Conservation (phyloP, 2,888 invertebrate species). For the Brachynemurus nebulosus region DNA sequence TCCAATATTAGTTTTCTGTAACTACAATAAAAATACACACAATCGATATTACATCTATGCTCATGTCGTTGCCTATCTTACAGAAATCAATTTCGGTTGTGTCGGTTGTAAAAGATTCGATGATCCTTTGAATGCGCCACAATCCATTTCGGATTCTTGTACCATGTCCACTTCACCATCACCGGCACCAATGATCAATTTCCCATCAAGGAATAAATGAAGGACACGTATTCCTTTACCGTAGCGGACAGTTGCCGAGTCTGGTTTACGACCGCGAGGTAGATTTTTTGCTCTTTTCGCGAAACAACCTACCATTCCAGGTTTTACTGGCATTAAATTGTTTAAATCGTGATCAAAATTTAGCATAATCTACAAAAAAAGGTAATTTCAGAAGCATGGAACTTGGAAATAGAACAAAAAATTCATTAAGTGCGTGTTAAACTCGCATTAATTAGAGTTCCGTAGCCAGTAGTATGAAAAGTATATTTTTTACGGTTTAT, state of each 20-base stretch:
- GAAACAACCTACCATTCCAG: slow-evolving; percentile 48
- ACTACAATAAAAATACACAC: slow-evolving; percentile 31
- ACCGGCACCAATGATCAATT: slow-evolving; percentile 67
- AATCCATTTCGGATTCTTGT: too few relatives aligned
- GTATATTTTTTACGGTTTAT: too few relatives aligned
- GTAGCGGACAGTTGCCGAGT: slow-evolving; percentile 11
- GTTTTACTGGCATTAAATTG: slow-evolving; percentile 35
- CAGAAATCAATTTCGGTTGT: too few relatives aligned
- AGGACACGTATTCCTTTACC: slow-evolving; percentile 48
- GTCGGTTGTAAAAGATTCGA: too few relatives aligned
- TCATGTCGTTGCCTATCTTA: too few relatives aligned
- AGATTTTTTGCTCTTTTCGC: slow-evolving; percentile 43
- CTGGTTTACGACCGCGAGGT: slow-evolving; percentile 20
- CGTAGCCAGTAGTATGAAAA: too few relatives aligned
- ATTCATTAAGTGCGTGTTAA: too few relatives aligned
- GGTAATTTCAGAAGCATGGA: too few relatives aligned
- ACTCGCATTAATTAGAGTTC: too few relatives aligned
- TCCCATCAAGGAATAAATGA: slow-evolving; percentile 42
- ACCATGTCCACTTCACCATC: slow-evolving; percentile 69
- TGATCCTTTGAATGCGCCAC: too few relatives aligned
- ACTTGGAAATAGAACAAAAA: too few relatives aligned
- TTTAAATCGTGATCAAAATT: slow-evolving; percentile 4
- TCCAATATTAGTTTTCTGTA: slow-evolving; percentile 42
- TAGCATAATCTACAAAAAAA: background rate
- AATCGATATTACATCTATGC: too few relatives aligned